Conservation (phyloP, 2,113 vertebrate species). For the Sander vitreus region DNA sequence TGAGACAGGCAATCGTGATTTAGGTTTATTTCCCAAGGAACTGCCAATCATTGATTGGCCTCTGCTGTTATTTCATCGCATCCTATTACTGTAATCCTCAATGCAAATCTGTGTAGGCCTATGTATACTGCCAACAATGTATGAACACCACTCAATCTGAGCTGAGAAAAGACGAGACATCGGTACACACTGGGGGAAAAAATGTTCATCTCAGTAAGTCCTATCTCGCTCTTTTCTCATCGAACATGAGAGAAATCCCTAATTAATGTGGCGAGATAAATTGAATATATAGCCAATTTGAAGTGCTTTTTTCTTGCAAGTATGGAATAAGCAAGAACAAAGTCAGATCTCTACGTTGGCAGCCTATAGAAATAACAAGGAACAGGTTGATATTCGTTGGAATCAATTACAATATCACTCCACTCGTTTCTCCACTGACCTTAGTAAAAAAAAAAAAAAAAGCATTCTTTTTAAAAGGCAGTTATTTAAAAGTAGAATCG, state of each 20-base stretch:
- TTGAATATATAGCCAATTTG: background rate
- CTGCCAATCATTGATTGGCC: background rate
- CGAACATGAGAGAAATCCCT: background rate
- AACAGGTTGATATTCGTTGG: background rate
- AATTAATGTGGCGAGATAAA: background rate
- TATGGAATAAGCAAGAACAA: too few species aligned
- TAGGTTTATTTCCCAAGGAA: background rate
- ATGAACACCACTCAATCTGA: slow-evolving; percentile 28
- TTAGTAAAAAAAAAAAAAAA: background rate
- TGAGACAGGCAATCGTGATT: slow-evolving; percentile 12
- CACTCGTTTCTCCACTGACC: background rate
- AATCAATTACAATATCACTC: background rate
- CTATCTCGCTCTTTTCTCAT: background rate
- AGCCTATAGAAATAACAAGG: background rate
- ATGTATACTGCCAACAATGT: slow-evolving; percentile 9
- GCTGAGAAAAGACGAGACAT: slow-evolving; percentile 33
- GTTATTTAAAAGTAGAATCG: background rate
- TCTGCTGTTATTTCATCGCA: background rate
- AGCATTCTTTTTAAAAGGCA: background rate
- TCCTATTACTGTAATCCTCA: background rate
- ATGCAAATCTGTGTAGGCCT: background rate
- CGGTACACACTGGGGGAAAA: slow-evolving; percentile 5
- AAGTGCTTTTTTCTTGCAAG: background rate
- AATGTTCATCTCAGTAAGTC: slow-evolving; percentile 14
- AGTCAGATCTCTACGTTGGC: background rate